Evolutionary conservation across 2,888 invertebrate genomes (phyloP), one percentile per base, ranked within the genome.

Genomic region (Cinara cedri): DNA sequence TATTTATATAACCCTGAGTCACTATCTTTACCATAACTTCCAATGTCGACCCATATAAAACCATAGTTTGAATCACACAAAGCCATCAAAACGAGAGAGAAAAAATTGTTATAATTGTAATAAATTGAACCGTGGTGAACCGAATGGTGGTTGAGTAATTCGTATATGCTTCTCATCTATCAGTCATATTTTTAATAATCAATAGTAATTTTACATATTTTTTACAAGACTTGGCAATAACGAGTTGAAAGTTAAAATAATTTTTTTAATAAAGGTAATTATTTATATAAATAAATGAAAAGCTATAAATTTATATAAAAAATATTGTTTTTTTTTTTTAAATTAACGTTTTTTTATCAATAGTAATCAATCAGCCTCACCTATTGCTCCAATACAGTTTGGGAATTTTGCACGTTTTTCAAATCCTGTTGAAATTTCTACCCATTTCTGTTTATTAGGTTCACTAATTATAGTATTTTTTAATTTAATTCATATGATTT

Each of bases 11-110:
- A 44, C 44, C 63, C 63, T 19, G 63, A 65, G 63, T 65, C 63
- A 65, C 63, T 65, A 65, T 65, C 63, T 65, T 65, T 65, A 65
- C 63, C 44, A 65, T 42, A 62, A 62, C 62, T n/a, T 62, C 62
- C 16, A 62, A 62, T 16, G 8, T n/a, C 26, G 16, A 62, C 34
- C 34, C 34, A 34, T 34, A 34, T 6, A 34, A 34, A 34, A 34
- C 34, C 3, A 34, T 34, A 34, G 34, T 34, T 34, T 34, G 34
- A 34, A 34, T 34, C 34, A 34, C 34, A 34, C 34, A 34, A 34
- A 4, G 34, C 34, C 34, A 8, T 2, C 10, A 62, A 34, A 34
- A 62, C 44, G 19, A 42, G 21, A 65, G 19, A 65, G 19, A 65
- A 65, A 65, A 65, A 11, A 1, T 19, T 19, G 19, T 65, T 65